Evolutionary conservation across 2,888 invertebrate species (phyloP), one percentile per base, ranked within the genome.

Genomic region (Mythimna ferrago): DNA sequence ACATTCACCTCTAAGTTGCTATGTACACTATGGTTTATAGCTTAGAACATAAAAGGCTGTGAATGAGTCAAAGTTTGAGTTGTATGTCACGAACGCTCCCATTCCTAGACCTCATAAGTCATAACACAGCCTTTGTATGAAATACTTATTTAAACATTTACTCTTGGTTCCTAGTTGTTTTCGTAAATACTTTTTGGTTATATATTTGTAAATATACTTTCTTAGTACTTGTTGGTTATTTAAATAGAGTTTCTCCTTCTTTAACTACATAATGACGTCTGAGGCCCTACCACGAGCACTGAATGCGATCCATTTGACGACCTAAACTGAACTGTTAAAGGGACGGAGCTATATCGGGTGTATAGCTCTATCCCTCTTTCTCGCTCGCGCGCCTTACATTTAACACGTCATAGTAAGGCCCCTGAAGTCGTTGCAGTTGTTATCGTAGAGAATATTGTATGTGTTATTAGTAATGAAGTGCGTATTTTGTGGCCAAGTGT

Each of bases 31-130:
- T 72, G 61, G 75, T 73, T 75, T 70, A 65, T 78, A 32, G 54
- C 71, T 74, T 76, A 75, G 51, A 57, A 63, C 14, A 54, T 71
- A 74, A 66, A 61, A 74, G 83, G 81, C 84, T 84, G 83, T 84
- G 75, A 74, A 76, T 66, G 67, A 54, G 56, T 53, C 66, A 38
- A 73, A 71, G 63, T 56, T 65, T 60, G 69, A 71, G 44, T 57
- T 76, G 38, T 57, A 54, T 68, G 60, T 66, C 71, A 80, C 61
- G 19, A 51, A 70, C 32, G 53, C 70, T 79, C 54, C 62, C 81
- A 73, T 71, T 82, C 79, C 69, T 76, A 32, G 19, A 71, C 63
- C 11, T 54, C n/a, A n/a, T n/a, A n/a, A n/a, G n/a, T 10, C 6
- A 32, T 54, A 54, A 54, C 51, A 56, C 66, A 77, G 51, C 26